Conservation (phyloP, 2,888 invertebrate species). For the Microctonus brassicae region DNA sequence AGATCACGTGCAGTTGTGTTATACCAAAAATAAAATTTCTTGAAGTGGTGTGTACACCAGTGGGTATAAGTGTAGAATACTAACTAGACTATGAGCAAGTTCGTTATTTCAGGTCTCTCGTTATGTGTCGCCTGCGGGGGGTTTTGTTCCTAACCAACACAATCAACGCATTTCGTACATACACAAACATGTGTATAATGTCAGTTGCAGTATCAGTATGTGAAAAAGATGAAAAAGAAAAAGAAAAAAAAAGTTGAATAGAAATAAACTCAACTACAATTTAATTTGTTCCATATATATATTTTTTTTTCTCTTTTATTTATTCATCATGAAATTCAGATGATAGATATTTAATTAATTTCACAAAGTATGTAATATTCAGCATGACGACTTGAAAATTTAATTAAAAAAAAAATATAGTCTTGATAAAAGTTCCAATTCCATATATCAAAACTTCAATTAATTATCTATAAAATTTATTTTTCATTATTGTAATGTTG, state of each 20-base stretch:
- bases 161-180: neutral
- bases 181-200: neutral
- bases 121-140: slow-evolving; percentile 42
- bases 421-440: neutral
- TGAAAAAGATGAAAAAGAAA: neutral
- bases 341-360: neutral
- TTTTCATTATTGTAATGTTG: too few relatives aligned
- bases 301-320: too few relatives aligned
- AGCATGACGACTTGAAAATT: neutral
- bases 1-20: neutral
- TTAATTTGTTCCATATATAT: neutral
- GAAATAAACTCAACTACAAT: neutral
- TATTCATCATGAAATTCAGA: neutral
- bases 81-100: slow-evolving; percentile 34
- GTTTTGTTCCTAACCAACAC: slow-evolving; percentile 1
- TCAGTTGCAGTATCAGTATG: too few relatives aligned
- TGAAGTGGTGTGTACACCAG: slow-evolving; percentile 15
- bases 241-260: neutral
- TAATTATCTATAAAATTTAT: neutral
- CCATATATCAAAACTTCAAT: neutral
- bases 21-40: neutral
- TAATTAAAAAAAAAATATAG: neutral
- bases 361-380: neutral
- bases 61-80: slow-evolving; percentile 31
- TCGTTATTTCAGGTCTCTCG: slow-evolving; percentile 52